Evolutionary conservation across 92 coral and sea anemone genomes (phyloP).

Genomic region (Parazoanthus atlanticus): DNA sequence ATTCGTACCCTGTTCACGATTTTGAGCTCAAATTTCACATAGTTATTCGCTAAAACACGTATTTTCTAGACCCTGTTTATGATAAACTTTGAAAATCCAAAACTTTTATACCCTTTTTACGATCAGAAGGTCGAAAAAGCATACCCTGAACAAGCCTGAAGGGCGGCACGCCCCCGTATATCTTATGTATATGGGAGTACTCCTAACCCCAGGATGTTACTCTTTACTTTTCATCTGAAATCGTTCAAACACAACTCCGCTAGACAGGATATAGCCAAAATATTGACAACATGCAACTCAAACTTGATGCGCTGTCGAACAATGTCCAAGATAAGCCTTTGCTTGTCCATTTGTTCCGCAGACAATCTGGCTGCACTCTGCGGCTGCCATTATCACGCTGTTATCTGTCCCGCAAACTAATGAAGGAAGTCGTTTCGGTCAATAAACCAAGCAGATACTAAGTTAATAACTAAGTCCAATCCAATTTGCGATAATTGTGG

Average conservation of each 20-base stretch:
- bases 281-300: neutral
- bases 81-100: no score
- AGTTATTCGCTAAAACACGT: no score
- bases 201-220: no score
- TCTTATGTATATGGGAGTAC: no score
- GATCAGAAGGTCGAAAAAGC: no score
- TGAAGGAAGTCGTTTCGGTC: conserved; percentile 16
- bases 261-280: neutral
- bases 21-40: no score
- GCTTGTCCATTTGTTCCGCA: neutral
- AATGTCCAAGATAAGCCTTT: neutral
- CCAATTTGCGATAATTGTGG: neutral
- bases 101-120: no score
- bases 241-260: neutral
- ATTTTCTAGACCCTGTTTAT: no score
- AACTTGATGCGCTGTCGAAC: neutral
- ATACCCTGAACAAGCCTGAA: no score
- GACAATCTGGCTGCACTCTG: conserved; percentile 15
- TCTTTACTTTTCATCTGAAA: neutral
- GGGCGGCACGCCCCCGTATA: no score
- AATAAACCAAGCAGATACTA: neutral
- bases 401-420: conserved; percentile 23
- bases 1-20: no score
- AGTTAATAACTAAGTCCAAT: no score
- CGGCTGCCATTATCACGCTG: neutral